phyloP scores from a whole-genome alignment of 2,797 vertebrate genomes.

The Crypturellus tataupa region DNA sequence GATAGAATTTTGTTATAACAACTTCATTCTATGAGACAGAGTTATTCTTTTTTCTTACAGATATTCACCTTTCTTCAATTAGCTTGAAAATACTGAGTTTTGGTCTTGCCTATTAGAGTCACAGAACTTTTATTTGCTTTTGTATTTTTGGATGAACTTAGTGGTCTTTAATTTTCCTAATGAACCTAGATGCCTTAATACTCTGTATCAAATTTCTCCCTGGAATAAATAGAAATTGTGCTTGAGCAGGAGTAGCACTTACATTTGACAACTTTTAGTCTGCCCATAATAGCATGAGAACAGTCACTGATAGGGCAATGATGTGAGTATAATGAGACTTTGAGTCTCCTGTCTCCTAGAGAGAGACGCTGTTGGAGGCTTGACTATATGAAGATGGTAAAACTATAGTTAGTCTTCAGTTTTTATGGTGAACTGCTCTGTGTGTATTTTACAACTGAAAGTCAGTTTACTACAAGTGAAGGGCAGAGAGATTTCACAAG shows the following conservation, averaged over 20 bases:
- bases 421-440: background rate
- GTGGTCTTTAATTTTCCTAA: background rate
- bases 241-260: background rate
- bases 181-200: background rate
- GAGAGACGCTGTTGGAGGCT: background rate
- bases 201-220: background rate
- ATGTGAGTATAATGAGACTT: accelerated
- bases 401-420: background rate
- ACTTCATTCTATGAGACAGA: background rate
- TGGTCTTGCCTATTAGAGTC: background rate
- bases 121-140: background rate
- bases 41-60: background rate
- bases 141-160: background rate
- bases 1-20: conserved; percentile 47
- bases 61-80: background rate
- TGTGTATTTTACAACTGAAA: background rate
- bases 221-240: background rate
- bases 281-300: background rate
- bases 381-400: background rate
- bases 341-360: background rate
- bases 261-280: background rate
- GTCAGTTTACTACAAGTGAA: background rate
- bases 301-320: background rate
- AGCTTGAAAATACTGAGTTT: background rate
- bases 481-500: background rate